phyloP scores from a whole-genome alignment of 2,113 vertebrate genomes.

The Platichthys stellatus region DNA sequence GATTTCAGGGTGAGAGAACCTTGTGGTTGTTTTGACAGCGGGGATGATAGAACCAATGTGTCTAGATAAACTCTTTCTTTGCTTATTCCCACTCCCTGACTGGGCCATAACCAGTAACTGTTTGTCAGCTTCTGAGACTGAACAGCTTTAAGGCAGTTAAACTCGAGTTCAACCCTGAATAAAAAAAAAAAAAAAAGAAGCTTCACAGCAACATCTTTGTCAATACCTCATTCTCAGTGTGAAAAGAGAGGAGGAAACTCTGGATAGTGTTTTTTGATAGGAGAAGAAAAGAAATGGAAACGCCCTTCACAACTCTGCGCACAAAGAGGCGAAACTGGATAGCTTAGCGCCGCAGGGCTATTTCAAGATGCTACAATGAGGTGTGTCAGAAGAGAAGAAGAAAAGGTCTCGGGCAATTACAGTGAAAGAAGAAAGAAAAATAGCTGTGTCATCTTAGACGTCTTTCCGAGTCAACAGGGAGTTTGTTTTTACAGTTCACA shows the following conservation, averaged over 20 bases:
- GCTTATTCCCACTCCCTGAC: neutral
- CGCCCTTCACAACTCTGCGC: conserved; percentile 75
- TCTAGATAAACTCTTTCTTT: neutral
- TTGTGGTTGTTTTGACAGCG: neutral
- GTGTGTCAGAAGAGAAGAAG: conserved; percentile 54
- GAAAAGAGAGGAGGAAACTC: conserved; percentile 75
- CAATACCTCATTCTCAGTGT: conserved; percentile 58
- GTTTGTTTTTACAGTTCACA: conserved; percentile 39
- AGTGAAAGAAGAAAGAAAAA: conserved; percentile 5
- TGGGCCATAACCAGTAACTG: neutral
- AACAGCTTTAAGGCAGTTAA: conserved; percentile 51
- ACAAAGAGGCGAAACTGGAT: conserved; percentile 81
- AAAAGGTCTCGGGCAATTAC: conserved; percentile 64
- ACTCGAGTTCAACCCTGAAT: conserved; percentile 44
- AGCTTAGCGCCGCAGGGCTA: conserved; percentile 50
- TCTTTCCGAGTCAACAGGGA: conserved; percentile 14
- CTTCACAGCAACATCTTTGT: conserved; percentile 56
- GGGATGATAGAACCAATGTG: neutral
- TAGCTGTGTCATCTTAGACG: conserved; percentile 53
- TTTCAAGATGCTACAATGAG: conserved; percentile 74
- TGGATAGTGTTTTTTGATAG: conserved; percentile 78
- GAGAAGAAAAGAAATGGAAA: conserved; percentile 80
- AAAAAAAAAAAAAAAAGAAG: no score
- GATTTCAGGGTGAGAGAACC: neutral
- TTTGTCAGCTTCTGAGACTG: conserved; percentile 15